phyloP scores from a whole-genome alignment of 2,113 vertebrate species.

The Chaetops frenatus region DNA sequence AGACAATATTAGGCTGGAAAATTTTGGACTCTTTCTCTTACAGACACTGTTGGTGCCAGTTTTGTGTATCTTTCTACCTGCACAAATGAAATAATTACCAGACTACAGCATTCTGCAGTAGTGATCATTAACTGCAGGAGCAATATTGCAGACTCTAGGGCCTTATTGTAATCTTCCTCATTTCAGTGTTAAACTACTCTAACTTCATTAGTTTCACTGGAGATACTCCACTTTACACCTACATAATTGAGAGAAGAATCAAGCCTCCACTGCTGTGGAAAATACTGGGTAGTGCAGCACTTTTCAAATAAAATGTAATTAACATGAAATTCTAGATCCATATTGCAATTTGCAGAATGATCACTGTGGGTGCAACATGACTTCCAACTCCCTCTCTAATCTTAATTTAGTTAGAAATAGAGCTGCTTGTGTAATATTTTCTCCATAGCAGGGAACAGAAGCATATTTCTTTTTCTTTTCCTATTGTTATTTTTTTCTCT shows the following conservation, averaged over 20 bases:
- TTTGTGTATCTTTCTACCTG: conserved; percentile 36
- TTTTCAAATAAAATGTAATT: conserved; percentile 62
- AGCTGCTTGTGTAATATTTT: neutral
- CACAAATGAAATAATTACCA: neutral
- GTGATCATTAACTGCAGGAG: conserved; percentile 51
- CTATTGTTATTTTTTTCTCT: conserved; percentile 45
- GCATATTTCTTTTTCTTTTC: conserved; percentile 9
- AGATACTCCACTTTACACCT: conserved; percentile 54
- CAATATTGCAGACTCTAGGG: conserved; percentile 50
- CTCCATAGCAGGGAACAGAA: neutral
- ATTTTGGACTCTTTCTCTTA: conserved; percentile 6
- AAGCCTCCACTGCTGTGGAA: conserved; percentile 43
- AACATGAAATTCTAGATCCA: conserved; percentile 56
- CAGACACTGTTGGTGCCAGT: neutral
- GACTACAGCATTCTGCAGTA: conserved; percentile 43
- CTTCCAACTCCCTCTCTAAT: conserved; percentile 39
- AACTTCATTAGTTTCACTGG: conserved; percentile 50
- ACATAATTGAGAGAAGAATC: conserved; percentile 55
- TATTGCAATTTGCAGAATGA: conserved; percentile 61
- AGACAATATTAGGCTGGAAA: neutral
- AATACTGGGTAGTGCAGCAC: conserved; percentile 49
- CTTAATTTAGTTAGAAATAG: conserved; percentile 55
- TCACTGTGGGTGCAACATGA: conserved; percentile 51
- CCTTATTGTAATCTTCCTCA: conserved; percentile 53
- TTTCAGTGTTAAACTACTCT: conserved; percentile 43